Conservation (phyloP, 1,140 invertebrate species). For the Papilio polytes region DNA sequence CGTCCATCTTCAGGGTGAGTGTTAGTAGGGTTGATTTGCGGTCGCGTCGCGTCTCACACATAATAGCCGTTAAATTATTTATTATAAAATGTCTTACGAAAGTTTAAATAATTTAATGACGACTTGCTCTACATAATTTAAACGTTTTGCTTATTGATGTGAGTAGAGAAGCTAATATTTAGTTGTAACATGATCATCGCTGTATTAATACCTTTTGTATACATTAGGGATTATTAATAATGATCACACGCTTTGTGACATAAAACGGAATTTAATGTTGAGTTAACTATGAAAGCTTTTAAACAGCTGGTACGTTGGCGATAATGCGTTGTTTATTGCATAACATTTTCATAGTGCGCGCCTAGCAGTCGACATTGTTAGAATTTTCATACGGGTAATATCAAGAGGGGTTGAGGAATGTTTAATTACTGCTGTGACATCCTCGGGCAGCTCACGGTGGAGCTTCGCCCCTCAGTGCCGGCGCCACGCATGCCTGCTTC, state of each 20-base stretch:
- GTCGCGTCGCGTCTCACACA: no score
- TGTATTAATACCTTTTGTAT: neutral
- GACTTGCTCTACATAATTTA: neutral
- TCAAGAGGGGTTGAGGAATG: slow-evolving; percentile 68
- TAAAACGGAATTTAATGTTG: slow-evolving; percentile 45
- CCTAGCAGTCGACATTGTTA: slow-evolving; percentile 65
- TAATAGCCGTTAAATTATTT: neutral
- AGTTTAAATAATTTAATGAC: neutral
- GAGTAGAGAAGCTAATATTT: neutral
- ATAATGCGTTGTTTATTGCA: slow-evolving; percentile 52
- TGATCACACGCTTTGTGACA: slow-evolving; percentile 29
- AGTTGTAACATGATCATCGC: neutral
- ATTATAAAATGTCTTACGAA: no score
- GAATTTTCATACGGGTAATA: slow-evolving; percentile 73
- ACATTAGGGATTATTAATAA: slow-evolving; percentile 18
- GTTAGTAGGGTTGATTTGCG: no score
- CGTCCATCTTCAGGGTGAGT: no score
- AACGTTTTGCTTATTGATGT: no score
- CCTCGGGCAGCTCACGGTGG: slow-evolving; percentile 53
- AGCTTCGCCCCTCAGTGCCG: slow-evolving; percentile 43
- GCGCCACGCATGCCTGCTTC: slow-evolving; percentile 44
- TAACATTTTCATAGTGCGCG: slow-evolving; percentile 58
- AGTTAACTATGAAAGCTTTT: slow-evolving; percentile 44
- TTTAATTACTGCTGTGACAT: slow-evolving; percentile 73
- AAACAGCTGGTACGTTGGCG: slow-evolving; percentile 44